Base-by-base conservation (phyloP, 2,888 invertebrate species). In the Leucophora obtusa region DNA sequence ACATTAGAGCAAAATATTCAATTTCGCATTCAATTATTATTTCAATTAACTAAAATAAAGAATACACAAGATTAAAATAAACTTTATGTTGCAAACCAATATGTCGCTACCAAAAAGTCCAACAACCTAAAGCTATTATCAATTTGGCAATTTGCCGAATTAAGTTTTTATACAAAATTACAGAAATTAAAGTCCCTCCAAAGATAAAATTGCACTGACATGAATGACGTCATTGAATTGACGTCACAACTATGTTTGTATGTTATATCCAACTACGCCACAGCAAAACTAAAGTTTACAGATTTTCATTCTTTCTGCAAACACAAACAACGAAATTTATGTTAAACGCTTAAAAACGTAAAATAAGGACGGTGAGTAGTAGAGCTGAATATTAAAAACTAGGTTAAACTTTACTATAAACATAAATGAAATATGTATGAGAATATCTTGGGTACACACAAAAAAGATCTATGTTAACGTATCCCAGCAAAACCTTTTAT, bases 221-320 rank as follows among this genome's bases (percentile, higher is more conserved):
- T 11, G 43, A 65, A 77, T 81, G 81, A 81, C 81, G 81, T 77
- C 81, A 77, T 70, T 73, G 69, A 59, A 81, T 77, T 81, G 77
- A 77, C 81, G 81, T 81, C 81, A 81, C 66, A 58, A 11, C 15
- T 56, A 9, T 56, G n/a, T 56, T 5, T 56, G 0, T 24, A 5
- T 21, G 18, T 11, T 7, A 21, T 14, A 15, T 0, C 56, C 9
- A 50, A 9, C n/a, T 6, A 28, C 7, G 7, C 1, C 28, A 6
- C 7, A 28, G 5, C 21, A 21, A 21, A 53, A 21, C 7, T 18
- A 53, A 11, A 53, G 14, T 18, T 9, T 35, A 68, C 7, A 58
- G 28, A 68, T 28, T 66, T 18, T 53, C 9, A 38, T 38, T 62
- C 3, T 65, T 72, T 47, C 15, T 0, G 17, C 14, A 33, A 54